These are phyloP conservation scores for Aspidapion aeneum DNA, from an alignment of 2,888 invertebrate genomes.

Conservation along the genomic window DNA sequence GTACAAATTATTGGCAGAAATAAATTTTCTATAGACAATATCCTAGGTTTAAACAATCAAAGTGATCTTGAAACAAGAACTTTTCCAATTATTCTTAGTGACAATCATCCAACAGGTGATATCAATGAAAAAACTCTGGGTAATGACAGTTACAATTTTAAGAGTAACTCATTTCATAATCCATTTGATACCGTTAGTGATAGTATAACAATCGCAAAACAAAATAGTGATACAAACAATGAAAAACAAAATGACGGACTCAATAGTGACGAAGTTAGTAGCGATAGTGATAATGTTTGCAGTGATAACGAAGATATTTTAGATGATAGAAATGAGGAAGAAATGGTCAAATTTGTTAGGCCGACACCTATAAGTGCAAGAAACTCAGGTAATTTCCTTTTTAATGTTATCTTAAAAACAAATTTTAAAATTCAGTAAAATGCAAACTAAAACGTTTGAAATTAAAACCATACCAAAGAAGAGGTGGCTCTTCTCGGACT, in stretches of 20 bases:
- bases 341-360: slow-evolving; percentile 40
- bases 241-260: slow-evolving; percentile 20
- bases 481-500: no score
- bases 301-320: slow-evolving; percentile 16
- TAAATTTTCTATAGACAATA: slow-evolving; percentile 48
- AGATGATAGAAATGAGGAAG: slow-evolving; percentile 24
- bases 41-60: slow-evolving; percentile 38
- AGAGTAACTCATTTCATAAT: neutral
- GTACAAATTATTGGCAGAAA: slow-evolving; percentile 36
- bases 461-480: no score
- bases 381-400: slow-evolving; percentile 16
- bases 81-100: no score
- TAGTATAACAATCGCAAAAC: no score
- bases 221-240: no score
- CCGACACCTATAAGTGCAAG: slow-evolving; percentile 39
- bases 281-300: slow-evolving; percentile 23
- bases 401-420: slow-evolving; percentile 14
- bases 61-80: neutral
- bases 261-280: slow-evolving; percentile 1
- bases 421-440: neutral
- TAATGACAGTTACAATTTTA: neutral
- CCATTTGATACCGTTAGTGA: no score
- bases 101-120: no score
- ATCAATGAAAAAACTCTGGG: neutral
- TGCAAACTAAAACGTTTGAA: no score